These are phyloP conservation scores for Corapipo altera DNA, from an alignment of 2,113 vertebrate species.

Conservation along the genomic window DNA sequence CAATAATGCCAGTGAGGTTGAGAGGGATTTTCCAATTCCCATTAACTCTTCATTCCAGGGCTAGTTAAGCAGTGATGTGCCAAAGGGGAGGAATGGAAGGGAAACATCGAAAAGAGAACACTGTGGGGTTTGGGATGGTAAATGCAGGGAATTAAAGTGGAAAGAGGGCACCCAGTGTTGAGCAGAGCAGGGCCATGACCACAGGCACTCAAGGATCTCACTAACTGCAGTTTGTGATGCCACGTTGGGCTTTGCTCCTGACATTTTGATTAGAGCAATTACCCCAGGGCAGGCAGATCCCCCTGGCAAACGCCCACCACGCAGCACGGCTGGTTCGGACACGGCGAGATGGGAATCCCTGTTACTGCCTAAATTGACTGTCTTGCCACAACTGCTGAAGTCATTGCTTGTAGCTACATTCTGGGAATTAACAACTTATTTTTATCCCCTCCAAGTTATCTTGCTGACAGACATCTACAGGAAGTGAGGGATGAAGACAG, in stretches of 20 bases:
- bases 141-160: not conserved
- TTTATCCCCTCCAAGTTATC: conserved; percentile 49
- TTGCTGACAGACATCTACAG: conserved; percentile 55
- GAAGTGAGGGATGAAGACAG: conserved; percentile 15
- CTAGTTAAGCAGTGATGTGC: not conserved
- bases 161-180: not conserved
- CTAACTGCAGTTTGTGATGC: not conserved
- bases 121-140: not conserved
- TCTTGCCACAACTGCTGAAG: conserved; percentile 37
- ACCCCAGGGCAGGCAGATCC: conserved; percentile 4
- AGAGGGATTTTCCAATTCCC: not conserved
- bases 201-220: not conserved
- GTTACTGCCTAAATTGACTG: not conserved
- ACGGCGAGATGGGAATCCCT: not conserved
- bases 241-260: not conserved
- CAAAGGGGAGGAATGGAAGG: not conserved
- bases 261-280: conserved; percentile 63
- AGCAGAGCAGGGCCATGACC: not conserved
- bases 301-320: conserved; percentile 24
- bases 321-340: not conserved
- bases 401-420: conserved; percentile 39
- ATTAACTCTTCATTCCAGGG: not conserved
- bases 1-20: not conserved
- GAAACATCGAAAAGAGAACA: not conserved
- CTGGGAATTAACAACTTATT: conserved; percentile 53